Conservation (phyloP, 2,888 invertebrate genomes). For the Ischnura elegans region DNA sequence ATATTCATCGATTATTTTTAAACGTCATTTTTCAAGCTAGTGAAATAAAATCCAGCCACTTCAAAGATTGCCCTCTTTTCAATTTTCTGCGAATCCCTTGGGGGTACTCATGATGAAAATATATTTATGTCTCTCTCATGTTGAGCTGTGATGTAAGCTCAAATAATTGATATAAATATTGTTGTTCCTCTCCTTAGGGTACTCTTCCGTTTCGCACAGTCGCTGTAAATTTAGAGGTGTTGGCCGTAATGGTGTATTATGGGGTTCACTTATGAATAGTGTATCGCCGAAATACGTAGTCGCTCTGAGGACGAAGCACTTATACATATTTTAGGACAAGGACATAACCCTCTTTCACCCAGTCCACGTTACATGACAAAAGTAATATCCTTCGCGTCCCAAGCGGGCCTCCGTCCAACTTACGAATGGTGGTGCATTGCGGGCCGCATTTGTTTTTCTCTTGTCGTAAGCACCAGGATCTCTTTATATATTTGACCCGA, state of each 20-base stretch:
- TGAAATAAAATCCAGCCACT: too few species aligned
- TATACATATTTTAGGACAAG: not conserved
- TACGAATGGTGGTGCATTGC: not conserved
- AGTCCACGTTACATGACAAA: not conserved
- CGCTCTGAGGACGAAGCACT: not conserved
- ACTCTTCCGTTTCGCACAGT: not conserved
- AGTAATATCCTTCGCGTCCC: not conserved
- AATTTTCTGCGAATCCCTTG: too few species aligned
- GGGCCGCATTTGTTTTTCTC: not conserved
- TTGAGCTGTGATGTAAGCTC: not conserved
- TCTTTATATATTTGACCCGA: not conserved
- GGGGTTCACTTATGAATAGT: not conserved
- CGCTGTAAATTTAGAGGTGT: not conserved
- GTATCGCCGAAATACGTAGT: not conserved
- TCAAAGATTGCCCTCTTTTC: too few species aligned
- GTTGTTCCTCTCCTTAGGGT: not conserved
- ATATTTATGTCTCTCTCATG: not conserved
- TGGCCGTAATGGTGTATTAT: not conserved
- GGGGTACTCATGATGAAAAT: too few species aligned
- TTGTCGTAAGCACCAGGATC: not conserved
- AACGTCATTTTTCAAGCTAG: too few species aligned
- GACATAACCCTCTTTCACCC: not conserved
- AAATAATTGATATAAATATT: not conserved
- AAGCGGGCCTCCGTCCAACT: not conserved
- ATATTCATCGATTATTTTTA: too few species aligned